Conservation (phyloP, 2,113 vertebrate species). For the Haemorhous mexicanus region DNA sequence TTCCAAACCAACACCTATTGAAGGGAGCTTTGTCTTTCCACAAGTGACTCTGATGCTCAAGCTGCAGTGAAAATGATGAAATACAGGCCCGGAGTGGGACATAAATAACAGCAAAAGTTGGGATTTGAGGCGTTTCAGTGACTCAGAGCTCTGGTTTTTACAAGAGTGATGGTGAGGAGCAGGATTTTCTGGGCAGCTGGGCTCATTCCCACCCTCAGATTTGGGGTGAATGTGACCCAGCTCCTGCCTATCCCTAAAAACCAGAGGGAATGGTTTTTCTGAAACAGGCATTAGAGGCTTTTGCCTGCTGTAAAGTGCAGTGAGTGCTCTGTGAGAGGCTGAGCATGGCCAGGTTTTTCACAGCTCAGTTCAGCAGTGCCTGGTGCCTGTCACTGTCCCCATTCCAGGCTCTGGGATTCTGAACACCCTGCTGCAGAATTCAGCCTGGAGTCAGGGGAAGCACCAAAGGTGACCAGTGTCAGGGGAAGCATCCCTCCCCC, state of each 20-base stretch:
- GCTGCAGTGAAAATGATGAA: neutral
- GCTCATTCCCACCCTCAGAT: rapidly evolving
- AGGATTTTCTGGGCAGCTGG: neutral
- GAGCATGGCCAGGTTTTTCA: neutral
- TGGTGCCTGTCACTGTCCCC: neutral
- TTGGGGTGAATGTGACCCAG: no score
- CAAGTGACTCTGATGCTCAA: neutral
- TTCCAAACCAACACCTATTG: neutral
- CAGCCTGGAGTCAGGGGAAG: neutral
- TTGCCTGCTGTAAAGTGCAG: neutral
- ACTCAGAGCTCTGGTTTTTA: neutral
- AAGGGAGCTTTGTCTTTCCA: neutral
- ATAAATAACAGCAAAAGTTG: neutral
- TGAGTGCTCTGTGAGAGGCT: neutral
- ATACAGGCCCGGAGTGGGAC: neutral
- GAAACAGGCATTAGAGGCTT: rapidly evolving
- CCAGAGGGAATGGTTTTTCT: neutral
- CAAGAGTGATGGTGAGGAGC: neutral
- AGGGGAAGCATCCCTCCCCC: no score
- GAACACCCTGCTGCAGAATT: neutral
- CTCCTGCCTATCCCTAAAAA: neutral
- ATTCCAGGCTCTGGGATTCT: neutral
- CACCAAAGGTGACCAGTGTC: neutral
- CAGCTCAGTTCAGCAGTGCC: neutral
- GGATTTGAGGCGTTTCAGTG: neutral